A percentile compares a stretch with the other conserved stretches of the same genome.
Conservation (phyloP, 2,113 vertebrate genomes). For the Mesocricetus auratus region DNA sequence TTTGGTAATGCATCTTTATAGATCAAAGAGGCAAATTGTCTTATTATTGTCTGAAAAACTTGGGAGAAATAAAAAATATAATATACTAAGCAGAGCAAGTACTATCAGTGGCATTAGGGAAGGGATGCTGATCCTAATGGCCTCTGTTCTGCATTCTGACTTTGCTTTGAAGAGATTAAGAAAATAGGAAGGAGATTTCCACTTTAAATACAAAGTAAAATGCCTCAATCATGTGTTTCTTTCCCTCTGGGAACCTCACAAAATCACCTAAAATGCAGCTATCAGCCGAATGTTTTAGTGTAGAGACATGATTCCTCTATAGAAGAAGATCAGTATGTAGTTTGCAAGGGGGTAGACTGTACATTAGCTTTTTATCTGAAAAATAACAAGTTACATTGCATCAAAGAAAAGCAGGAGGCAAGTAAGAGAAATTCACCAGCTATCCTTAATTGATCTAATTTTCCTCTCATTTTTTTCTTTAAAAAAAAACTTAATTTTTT, state of each 20-base stretch:
- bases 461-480: conserved; percentile 40
- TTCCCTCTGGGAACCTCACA: not conserved
- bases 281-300: not conserved
- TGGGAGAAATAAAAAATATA: not conserved
- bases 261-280: not conserved
- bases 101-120: not conserved
- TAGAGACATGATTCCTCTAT: not conserved
- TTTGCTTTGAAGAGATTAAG: conserved; percentile 3
- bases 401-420: not conserved
- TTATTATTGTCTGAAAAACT: conserved; percentile 17
- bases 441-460: not conserved
- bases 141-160: not conserved
- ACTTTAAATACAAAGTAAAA: conserved; percentile 51
- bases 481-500: conserved; percentile 41
- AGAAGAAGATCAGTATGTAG: not conserved
- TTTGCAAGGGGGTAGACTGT: not conserved
- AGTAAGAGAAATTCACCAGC: not conserved
- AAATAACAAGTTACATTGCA: not conserved
- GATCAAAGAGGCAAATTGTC: not conserved
- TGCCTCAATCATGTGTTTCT: not conserved
- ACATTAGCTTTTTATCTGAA: not conserved
- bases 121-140: not conserved
- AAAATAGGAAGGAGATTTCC: not conserved
- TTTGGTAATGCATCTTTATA: conserved; percentile 5
- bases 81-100: not conserved